phyloP scores from a whole-genome alignment of 1,140 invertebrate genomes.

The Triops cancriformis region DNA sequence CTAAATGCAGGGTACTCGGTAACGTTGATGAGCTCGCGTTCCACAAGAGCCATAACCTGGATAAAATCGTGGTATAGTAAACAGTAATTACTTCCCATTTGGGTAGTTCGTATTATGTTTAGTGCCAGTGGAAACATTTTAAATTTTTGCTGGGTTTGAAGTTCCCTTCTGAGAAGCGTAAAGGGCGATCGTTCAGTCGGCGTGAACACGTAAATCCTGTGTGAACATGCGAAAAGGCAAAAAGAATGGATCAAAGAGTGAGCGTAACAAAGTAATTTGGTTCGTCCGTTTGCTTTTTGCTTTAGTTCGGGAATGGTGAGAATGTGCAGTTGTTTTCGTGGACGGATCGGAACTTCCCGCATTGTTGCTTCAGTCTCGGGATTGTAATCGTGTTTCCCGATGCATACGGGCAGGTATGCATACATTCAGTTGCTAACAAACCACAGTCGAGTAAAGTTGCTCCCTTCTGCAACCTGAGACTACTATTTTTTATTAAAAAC shows the following conservation, averaged over 20 bases:
- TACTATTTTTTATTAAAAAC: not conserved
- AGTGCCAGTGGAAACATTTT: too few relatives aligned
- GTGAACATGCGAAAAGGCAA: too few relatives aligned
- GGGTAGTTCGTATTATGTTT: too few relatives aligned
- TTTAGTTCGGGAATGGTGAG: not conserved
- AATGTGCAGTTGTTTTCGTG: not conserved
- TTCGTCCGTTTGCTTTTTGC: not conserved
- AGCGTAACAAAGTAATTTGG: not conserved
- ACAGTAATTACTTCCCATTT: not conserved
- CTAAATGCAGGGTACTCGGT: not conserved
- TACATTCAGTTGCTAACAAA: not conserved
- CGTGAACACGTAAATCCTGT: too few relatives aligned
- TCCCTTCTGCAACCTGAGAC: not conserved
- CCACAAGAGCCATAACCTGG: not conserved
- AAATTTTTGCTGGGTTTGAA: too few relatives aligned
- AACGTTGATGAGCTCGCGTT: not conserved
- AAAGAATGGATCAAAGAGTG: not conserved
- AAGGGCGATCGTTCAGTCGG: too few relatives aligned
- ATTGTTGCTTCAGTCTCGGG: not conserved
- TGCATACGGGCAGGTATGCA: not conserved
- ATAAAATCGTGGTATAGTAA: not conserved
- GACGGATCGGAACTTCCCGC: not conserved
- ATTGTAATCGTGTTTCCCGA: not conserved
- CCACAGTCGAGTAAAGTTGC: not conserved
- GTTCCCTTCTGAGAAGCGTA: too few relatives aligned